Conservation (phyloP, 1,140 invertebrate species). For the Drosophila guanche region DNA sequence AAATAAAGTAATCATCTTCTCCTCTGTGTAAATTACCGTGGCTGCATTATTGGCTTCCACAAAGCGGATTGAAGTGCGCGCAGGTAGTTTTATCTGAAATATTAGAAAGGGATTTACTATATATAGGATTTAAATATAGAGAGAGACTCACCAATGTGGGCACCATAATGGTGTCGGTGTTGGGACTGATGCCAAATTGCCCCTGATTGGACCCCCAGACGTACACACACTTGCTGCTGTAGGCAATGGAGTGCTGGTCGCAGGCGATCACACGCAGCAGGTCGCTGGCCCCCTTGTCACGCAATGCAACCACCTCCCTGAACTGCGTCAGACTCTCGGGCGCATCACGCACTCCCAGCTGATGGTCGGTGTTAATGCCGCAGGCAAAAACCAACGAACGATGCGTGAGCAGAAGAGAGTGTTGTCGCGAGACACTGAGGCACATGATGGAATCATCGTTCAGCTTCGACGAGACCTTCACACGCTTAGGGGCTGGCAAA, state of each 20-base stretch:
- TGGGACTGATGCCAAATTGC: conserved; percentile 86
- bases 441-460: conserved; percentile 69
- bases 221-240: conserved; percentile 84
- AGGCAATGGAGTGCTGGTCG: conserved; percentile 88
- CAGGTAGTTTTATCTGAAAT: conserved; percentile 64
- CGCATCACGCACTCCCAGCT: conserved; percentile 86
- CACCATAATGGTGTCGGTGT: conserved; percentile 45
- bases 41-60: conserved; percentile 77
- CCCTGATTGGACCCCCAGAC: conserved; percentile 89
- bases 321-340: conserved; percentile 85
- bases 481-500: conserved; percentile 85
- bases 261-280: conserved; percentile 82
- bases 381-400: conserved; percentile 86
- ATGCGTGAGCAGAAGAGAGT: conserved; percentile 87
- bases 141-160: conserved; percentile 78
- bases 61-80: conserved; percentile 57
- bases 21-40: conserved; percentile 69
- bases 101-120: background rate
- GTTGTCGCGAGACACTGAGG: conserved; percentile 85
- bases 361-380: conserved; percentile 87
- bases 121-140: background rate
- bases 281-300: conserved; percentile 55
- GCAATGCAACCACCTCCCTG: conserved; percentile 81
- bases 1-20: conserved; percentile 65
- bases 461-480: conserved; percentile 84